Evolutionary conservation across 2,888 invertebrate genomes (phyloP).

Genomic region (Ornithoptera alexandrae): DNA sequence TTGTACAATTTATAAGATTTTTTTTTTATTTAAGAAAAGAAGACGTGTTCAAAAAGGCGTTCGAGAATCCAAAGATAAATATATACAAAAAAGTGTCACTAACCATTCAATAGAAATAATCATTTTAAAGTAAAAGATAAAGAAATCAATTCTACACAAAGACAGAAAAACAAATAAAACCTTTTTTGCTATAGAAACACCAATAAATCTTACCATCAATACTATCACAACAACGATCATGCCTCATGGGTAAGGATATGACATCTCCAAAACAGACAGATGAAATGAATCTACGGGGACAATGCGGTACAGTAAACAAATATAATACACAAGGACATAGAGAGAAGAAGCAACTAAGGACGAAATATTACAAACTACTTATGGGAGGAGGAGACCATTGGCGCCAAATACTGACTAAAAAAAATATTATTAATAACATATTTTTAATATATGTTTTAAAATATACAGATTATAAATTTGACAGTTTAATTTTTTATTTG

Average conservation of each 20-base stretch:
- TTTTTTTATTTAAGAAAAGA: too few relatives aligned
- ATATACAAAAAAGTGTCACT: too few relatives aligned
- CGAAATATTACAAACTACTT: slow-evolving; percentile 34
- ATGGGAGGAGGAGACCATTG: slow-evolving; percentile 38
- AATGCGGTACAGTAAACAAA: slow-evolving; percentile 37
- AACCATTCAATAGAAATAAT: too few relatives aligned
- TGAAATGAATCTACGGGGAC: slow-evolving; percentile 32
- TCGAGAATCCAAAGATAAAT: too few relatives aligned
- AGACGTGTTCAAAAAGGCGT: too few relatives aligned
- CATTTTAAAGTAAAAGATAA: too few relatives aligned
- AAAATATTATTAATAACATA: slow-evolving; percentile 17
- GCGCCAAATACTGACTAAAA: slow-evolving; percentile 40
- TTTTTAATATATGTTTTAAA: too few relatives aligned
- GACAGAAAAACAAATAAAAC: not conserved
- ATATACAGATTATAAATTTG: too few relatives aligned
- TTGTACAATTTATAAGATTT: too few relatives aligned
- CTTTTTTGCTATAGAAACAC: not conserved
- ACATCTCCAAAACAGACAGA: slow-evolving; percentile 25
- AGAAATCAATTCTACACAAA: too few relatives aligned
- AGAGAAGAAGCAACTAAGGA: slow-evolving; percentile 36
- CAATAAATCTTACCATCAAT: not conserved
- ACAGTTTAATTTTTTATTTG: not conserved
- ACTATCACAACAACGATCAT: slow-evolving; percentile 33
- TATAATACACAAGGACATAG: slow-evolving; percentile 33
- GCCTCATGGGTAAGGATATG: slow-evolving; percentile 28